Evolutionary conservation across 2,797 vertebrate species (phyloP), one percentile per base, ranked within the genome.

Genomic region (Pelodytes ibericus): DNA sequence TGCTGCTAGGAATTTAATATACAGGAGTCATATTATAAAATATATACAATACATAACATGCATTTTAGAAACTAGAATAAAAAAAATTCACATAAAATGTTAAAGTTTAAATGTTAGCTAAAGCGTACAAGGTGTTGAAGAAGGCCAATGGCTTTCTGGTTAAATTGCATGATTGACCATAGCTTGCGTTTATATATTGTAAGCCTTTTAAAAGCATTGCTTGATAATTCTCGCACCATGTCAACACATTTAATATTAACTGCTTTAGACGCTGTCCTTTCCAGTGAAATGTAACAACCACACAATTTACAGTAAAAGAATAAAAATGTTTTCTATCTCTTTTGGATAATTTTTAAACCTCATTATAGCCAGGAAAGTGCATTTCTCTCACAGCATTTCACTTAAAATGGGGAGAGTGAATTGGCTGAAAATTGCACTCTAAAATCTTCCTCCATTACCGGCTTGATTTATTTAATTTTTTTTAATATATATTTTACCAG

Each of bases 311-410:
- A 73, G 76, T 61, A 79, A 78, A 68, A 63, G 53, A 72, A 61
- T 63, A 79, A 51, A 73, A 79, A 68, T 62, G 63, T 73, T 73
- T 79, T 79, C 76, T 68, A 72, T 78, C 75, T 72, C 44, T 79
- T 69, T 73, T 68, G 71, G 76, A 79, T 73, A 63, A 79, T 79
- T 79, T 79, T 79, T 73, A 68, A 72, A 79, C 30, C 64, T 60
- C 69, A 79, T 79, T 79, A 73, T 31, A 62, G 57, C 76, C 27
- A 27, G 57, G 70, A 69, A 73, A 73, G 63, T 62, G 76, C 63
- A 69, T 79, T 73, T 69, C 57, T 68, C 64, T 53, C 56, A 13
- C 63, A 69, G 76, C 63, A 68, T 73, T 73, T 79, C 61, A 73
- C 73, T 67, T 79, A 73, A 73, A 56, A 73, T 49, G 8, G 75